phyloP scores from a whole-genome alignment of 2,113 vertebrate genomes.

The Cyrtonyx montezumae region DNA sequence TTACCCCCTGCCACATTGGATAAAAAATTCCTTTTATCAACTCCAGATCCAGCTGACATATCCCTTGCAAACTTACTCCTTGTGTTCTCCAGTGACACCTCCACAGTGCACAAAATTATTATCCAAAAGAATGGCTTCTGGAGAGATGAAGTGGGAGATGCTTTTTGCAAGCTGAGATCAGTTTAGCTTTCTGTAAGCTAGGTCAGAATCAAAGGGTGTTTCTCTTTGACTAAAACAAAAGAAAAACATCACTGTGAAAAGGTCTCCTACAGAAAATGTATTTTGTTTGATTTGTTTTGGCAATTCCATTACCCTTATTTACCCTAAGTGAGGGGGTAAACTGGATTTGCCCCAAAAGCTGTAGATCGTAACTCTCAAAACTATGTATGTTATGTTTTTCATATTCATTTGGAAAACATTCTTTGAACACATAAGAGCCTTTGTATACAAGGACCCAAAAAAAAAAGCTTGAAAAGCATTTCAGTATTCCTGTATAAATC shows the following conservation, averaged over 20 bases:
- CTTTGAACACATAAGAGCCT: background rate
- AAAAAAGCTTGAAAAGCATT: background rate
- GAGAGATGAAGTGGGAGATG: background rate
- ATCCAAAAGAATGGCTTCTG: background rate
- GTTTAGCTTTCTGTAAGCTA: background rate
- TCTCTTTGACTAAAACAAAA: background rate
- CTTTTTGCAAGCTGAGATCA: background rate
- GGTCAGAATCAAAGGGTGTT: background rate
- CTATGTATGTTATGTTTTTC: background rate
- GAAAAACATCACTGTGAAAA: background rate
- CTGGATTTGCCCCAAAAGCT: background rate
- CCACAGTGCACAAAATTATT: background rate
- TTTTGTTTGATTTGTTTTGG: background rate
- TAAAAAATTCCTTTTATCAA: constrained; percentile 24
- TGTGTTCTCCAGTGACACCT: background rate
- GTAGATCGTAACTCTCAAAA: background rate
- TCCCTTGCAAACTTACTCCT: background rate
- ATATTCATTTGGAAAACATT: background rate
- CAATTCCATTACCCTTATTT: background rate
- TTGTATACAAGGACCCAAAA: background rate
- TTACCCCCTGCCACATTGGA: constrained; percentile 4
- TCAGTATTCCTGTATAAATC: background rate
- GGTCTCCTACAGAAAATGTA: background rate
- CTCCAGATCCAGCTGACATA: background rate
- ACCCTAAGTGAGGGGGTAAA: background rate